These are phyloP conservation scores for Myotis lucifugus DNA, from an alignment of 2,113 vertebrate species.

Conservation along the genomic window DNA sequence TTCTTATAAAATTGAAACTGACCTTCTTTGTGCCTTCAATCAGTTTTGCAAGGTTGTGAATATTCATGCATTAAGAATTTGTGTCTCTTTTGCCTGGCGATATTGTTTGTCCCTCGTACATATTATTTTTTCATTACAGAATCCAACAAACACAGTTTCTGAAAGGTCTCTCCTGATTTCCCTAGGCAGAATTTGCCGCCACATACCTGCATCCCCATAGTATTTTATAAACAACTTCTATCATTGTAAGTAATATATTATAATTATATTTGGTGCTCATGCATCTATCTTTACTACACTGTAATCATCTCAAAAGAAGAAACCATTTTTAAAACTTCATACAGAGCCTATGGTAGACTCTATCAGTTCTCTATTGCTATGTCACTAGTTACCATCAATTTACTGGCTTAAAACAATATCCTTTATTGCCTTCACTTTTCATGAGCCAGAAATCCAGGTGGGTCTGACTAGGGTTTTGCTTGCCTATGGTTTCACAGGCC, in stretches of 20 bases:
- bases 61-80: constrained; percentile 4
- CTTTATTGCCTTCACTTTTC: neutral
- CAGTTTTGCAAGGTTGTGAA: neutral
- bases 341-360: neutral
- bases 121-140: constrained; percentile 46
- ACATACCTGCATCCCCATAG: neutral
- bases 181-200: neutral
- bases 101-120: neutral
- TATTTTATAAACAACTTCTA: constrained; percentile 24
- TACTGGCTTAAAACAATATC: neutral
- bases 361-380: neutral
- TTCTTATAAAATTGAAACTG: constrained; percentile 36
- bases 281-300: neutral
- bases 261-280: constrained; percentile 3
- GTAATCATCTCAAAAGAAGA: constrained; percentile 11
- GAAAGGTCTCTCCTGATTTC: constrained; percentile 40
- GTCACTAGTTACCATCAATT: neutral
- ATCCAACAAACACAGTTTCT: neutral
- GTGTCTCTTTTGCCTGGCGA: neutral
- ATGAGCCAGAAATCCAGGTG: neutral
- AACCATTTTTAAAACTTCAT: neutral
- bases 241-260: neutral
- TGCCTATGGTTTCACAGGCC: neutral
- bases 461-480: neutral
- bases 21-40: neutral